Percentiles rank a stretch among this genome's conserved stretches.
phyloP scores from a whole-genome alignment of 2,888 invertebrate genomes.

The Aphodius granarius region DNA sequence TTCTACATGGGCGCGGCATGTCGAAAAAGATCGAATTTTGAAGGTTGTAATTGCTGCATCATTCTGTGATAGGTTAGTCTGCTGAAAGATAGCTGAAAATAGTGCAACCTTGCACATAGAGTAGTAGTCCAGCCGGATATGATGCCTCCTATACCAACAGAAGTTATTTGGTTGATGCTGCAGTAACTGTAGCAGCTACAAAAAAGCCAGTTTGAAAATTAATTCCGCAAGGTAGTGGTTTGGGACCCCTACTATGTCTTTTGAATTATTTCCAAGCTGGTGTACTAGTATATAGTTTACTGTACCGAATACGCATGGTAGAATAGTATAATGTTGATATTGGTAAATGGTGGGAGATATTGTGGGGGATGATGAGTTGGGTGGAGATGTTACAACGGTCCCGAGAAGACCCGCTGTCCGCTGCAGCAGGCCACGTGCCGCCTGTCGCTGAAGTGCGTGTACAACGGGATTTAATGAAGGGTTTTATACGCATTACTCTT shows the following conservation, averaged over 20 bases:
- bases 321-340: not conserved
- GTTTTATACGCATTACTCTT: conserved; percentile 55
- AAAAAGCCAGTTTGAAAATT: not conserved
- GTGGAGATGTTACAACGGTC: conserved; percentile 29
- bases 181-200: no score
- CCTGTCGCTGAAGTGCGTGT: conserved; percentile 51
- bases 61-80: not conserved
- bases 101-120: no score
- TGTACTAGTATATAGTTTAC: not conserved
- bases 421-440: conserved; percentile 44
- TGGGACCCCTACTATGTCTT: not conserved
- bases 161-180: no score
- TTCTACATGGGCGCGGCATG: not conserved
- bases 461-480: conserved; percentile 53
- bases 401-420: conserved; percentile 38
- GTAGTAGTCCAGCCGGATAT: no score
- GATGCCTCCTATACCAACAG: no score
- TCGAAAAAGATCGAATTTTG: not conserved
- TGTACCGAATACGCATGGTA: not conserved
- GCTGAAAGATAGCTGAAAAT: not conserved
- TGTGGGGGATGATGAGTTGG: conserved; percentile 40
- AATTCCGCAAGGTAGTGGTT: not conserved
- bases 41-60: not conserved
- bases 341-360: conserved; percentile 33
- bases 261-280: not conserved